Base-by-base conservation (phyloP, 2,797 vertebrate species). In the Argentina silus region DNA sequence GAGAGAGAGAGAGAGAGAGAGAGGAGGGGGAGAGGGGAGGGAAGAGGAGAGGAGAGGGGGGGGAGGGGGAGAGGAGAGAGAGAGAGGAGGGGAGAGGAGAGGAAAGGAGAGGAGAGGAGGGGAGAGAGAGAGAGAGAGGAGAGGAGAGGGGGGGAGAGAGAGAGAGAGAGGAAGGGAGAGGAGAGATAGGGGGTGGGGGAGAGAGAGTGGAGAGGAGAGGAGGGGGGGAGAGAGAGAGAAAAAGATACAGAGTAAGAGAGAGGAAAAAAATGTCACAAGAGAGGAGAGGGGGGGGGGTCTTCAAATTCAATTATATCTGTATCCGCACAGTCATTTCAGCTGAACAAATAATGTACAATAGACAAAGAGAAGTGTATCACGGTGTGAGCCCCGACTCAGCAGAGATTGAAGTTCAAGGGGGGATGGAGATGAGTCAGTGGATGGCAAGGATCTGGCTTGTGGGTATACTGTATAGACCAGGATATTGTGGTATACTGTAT, bases 281-380 rank as follows among this genome's bases (percentile, higher is more conserved):
- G 4, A 42, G 42, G 7, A 9, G 1, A 47, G n/a, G 17, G 17
- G 43, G 23, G n/a, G 12, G 10, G 57, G 53, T 51, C 47, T 36
- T 74, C 45, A 57, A 79, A 79, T 74, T 63, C 68, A 79, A 70
- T 83, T 73, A 73, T 45, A 71, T 75, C 48, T 68, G 63, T 72
- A 48, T 75, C 67, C 67, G 69, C 47, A 68, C 67, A 64, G 12
- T 62, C 66, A 68, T 77, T 70, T 44, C 50, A 77, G 59, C 27
- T 73, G 72, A 74, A 62, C 55, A 72, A 57, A 76, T 73, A 73
- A 72, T 73, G 72, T 67, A 79, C 65, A 50, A 66, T 42, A 67
- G 61, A 67, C 61, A 55, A 65, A 53, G 50, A 53, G 50, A 53
- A 74, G 71, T 59, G 53, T 69, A 17, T 27, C 56, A 77, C 65